Base-by-base conservation (phyloP, 1,140 invertebrate species). In the Tenebrio molitor region DNA sequence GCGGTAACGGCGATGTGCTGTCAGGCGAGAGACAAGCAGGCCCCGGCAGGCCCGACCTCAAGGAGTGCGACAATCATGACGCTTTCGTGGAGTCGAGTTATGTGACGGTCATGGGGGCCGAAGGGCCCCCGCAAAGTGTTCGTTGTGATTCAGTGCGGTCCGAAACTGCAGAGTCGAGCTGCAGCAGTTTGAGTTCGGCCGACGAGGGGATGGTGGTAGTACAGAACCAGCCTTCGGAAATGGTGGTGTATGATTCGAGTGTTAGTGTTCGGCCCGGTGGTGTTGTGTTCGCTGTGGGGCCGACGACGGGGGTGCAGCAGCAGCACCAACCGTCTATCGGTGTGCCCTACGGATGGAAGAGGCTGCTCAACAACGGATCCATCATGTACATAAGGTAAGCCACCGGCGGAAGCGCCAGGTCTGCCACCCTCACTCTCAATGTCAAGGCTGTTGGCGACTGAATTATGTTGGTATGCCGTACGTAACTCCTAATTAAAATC, bases 351-450 rank as follows among this genome's bases (percentile, higher is more conserved):
- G 87, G 88, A 23, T 89, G 88, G 88, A 86, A 85, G 74, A 81
- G 88, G 71, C 76, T 86, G 19, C 76, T 85, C 46, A 83, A 83
- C 73, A 84, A 86, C 80, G 86, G 85, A 74, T 80, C 80, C 67
- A 81, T 89, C 69, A 81, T 87, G 39, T 89, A 89, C 81, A 84
- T 88, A 76, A 89, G 87, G 87, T 89, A 81, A 81, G 78, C 21
- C 25, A 29, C 25, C 3, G 3, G 25, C 25, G 25, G n/a, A n/a
- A n/a, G n/a, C n/a, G n/a, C n/a, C 8, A 4, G 3, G 25, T 29
- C 25, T 29, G 25, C 8, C 8, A 4, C 25, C 25, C 8, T 4
- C 25, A 29, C 25, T 29, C 8, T 29, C 10, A 53, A 23, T 53
- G 46, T 39, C 36, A 39, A 39, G 36, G 36, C 36, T 39, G 12